Evolutionary conservation across 2,797 vertebrate species (phyloP), one percentile per base, ranked within the genome.

Genomic region (Ctenopoma kingsleyae): DNA sequence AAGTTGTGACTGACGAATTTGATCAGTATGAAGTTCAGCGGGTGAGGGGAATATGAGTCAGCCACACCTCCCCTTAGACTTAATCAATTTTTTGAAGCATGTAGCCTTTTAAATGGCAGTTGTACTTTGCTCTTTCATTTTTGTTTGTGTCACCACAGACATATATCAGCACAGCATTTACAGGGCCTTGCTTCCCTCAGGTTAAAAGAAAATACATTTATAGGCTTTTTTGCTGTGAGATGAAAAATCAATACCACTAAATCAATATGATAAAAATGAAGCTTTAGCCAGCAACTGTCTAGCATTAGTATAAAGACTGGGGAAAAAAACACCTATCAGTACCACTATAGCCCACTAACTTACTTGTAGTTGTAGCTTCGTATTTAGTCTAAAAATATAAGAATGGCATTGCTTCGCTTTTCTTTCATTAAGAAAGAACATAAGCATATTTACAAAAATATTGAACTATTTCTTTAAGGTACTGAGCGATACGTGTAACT

Each of bases 21-120:
- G 46, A 61, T 57, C 13, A 11, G n/a, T 53, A 30, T 52, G 7
- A 30, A 43, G 20, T 56, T 81, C 6, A 57, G 47, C 43, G 43
- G 8, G 17, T 47, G 44, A 56, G 13, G 40, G 17, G 3, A 67
- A 32, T 25, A 16, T 5, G 22, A 57, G 38, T 56, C 32, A 23
- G 54, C 22, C 11, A 47, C 17, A 49, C 35, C 10, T 64, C 3
- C 0, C 22, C 25, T 5, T 9, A 36, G 23, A 51, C 7, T 23
- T 16, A 13, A 61, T 15, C 13, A 27, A 22, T 40, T 48, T 49
- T 56, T 61, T 63, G 5, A 43, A 15, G 22, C 10, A 52, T 35
- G 40, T 35, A 27, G 17, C 5, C 5, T 63, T 8, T 10, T 23
- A 40, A 64, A n/a, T 16, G 5, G 1, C 46, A 48, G 3, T 22